Evolutionary conservation across 2,113 vertebrate species (phyloP).

Genomic region (Sorex araneus): DNA sequence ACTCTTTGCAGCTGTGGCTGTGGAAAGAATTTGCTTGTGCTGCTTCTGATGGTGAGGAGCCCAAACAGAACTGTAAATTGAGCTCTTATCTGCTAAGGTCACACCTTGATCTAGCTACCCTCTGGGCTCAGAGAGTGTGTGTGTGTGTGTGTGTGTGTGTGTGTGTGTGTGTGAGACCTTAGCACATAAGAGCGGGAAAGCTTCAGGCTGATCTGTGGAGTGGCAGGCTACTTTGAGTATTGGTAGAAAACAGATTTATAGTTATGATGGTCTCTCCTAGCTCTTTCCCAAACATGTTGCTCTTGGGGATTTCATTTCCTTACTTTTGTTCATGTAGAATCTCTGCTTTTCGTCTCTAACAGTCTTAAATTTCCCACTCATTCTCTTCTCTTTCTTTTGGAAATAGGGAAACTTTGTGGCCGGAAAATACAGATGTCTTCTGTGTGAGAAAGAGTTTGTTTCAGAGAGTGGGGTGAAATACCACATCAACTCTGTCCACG

Average conservation of each 20-base stretch:
- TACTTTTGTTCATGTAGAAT: conserved; percentile 46
- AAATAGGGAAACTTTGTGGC: conserved; percentile 95
- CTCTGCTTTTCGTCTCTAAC: conserved; percentile 4
- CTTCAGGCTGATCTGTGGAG: neutral
- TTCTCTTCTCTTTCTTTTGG: conserved; percentile 67
- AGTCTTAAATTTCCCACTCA: conserved; percentile 32
- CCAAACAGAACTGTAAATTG: neutral
- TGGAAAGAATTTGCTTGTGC: conserved; percentile 12
- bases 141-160: too few relatives aligned
- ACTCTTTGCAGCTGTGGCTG: neutral
- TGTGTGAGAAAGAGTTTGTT: conserved; percentile 96
- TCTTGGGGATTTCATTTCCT: conserved; percentile 24
- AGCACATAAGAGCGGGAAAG: neutral
- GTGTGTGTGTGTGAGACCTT: too few relatives aligned
- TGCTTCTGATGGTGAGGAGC: neutral
- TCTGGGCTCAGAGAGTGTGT: too few relatives aligned
- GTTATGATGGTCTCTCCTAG: neutral
- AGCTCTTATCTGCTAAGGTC: too few relatives aligned
- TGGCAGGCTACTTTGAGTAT: neutral
- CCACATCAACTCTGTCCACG: conserved; percentile 97
- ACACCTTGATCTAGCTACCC: too few relatives aligned
- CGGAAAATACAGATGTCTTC: conserved; percentile 96
- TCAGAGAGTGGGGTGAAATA: conserved; percentile 99
- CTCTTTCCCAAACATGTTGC: neutral
- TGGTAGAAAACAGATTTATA: neutral